phyloP scores from a whole-genome alignment of 1,140 invertebrate genomes.

The Brachionus angularis region DNA sequence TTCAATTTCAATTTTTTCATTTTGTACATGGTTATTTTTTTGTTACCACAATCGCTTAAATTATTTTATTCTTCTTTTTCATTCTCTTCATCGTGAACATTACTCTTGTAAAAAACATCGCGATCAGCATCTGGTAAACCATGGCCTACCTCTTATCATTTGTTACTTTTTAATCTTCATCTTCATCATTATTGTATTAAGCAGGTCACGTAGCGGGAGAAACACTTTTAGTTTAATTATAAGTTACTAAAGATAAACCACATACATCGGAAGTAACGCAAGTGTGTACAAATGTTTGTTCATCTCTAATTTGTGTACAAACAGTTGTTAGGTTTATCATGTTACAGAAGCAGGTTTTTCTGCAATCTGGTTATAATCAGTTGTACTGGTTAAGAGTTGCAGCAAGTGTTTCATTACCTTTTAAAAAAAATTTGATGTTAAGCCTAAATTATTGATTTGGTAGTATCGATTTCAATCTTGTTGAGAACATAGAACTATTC shows the following conservation, averaged over 20 bases:
- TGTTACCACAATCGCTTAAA: too few relatives aligned
- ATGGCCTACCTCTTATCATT: too few relatives aligned
- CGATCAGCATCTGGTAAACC: too few relatives aligned
- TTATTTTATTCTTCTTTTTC: too few relatives aligned
- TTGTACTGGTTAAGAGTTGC: constrained; percentile 57
- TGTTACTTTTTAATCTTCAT: too few relatives aligned
- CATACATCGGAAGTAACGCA: background rate
- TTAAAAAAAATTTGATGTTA: constrained; percentile 50
- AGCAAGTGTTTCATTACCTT: constrained; percentile 58
- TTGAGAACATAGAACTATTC: background rate
- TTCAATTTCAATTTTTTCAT: too few relatives aligned
- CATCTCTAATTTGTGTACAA: background rate
- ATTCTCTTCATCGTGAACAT: too few relatives aligned
- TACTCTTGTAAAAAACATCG: too few relatives aligned
- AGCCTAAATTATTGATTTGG: background rate
- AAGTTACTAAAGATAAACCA: background rate
- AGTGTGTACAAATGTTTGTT: background rate
- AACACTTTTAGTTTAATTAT: too few relatives aligned
- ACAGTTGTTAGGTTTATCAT: background rate
- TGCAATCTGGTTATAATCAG: constrained; percentile 58
- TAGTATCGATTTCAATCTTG: background rate
- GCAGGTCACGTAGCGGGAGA: too few relatives aligned
- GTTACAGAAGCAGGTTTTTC: constrained; percentile 52
- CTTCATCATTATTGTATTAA: too few relatives aligned
- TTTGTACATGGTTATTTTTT: too few relatives aligned